Evolutionary conservation across 2,113 vertebrate genomes (phyloP).

Genomic region (Porphyrio hochstetteri): DNA sequence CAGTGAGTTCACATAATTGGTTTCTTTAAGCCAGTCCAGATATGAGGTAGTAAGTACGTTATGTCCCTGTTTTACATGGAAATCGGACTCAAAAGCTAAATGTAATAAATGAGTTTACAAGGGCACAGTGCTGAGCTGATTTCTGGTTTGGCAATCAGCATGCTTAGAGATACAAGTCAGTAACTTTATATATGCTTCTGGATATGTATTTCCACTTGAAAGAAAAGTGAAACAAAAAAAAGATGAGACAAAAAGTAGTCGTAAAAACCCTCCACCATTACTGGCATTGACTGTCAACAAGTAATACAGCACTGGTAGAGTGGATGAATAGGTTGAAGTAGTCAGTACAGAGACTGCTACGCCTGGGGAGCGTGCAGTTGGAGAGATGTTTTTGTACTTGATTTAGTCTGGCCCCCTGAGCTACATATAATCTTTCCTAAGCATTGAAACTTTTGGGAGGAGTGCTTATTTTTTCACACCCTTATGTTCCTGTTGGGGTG

Average conservation of each 20-base stretch:
- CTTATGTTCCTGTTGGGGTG: neutral
- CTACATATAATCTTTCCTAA: neutral
- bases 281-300: neutral
- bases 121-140: neutral
- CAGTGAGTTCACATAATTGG: neutral
- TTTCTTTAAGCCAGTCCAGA: neutral
- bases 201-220: neutral
- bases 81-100: neutral
- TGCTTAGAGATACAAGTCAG: neutral
- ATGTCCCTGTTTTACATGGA: neutral
- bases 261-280: neutral
- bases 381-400: neutral
- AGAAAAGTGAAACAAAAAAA: neutral
- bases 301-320: neutral
- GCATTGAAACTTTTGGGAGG: neutral
- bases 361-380: fast-evolving
- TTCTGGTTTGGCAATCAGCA: neutral
- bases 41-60: neutral
- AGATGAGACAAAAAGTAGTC: neutral
- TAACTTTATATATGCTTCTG: neutral
- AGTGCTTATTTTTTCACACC: neutral
- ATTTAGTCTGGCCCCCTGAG: neutral
- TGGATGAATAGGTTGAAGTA: neutral
- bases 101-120: neutral
- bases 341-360: neutral